These are phyloP conservation scores for Garrulus glandarius DNA, from an alignment of 2,797 vertebrate genomes.

Conservation along the genomic window DNA sequence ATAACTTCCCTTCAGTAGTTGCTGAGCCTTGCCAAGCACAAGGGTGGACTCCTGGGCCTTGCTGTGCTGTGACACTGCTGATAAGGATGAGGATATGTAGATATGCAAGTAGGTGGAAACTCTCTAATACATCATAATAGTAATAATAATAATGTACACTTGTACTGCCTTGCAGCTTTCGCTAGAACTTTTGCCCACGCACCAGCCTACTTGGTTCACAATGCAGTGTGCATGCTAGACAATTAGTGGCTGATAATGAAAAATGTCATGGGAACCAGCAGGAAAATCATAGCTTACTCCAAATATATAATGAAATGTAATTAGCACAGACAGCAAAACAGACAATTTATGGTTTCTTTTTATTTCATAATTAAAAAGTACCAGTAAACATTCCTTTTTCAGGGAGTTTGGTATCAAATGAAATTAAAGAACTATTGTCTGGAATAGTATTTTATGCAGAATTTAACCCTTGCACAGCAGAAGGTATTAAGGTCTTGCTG, in stretches of 20 bases:
- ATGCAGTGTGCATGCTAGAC: constrained; percentile 69
- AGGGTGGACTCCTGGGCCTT: neutral
- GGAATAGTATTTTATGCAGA: constrained; percentile 40
- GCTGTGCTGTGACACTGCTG: neutral
- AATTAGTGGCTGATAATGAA: constrained; percentile 79
- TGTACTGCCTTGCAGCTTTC: constrained; percentile 62
- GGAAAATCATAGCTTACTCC: constrained; percentile 78
- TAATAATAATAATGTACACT: constrained; percentile 67
- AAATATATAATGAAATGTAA: constrained; percentile 78
- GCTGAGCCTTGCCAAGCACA: neutral
- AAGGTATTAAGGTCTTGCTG: neutral
- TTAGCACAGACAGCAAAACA: constrained; percentile 80
- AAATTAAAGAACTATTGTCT: constrained; percentile 54
- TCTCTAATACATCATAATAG: constrained; percentile 72
- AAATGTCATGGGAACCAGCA: constrained; percentile 77
- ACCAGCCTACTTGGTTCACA: constrained; percentile 73
- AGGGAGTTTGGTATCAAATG: constrained; percentile 64
- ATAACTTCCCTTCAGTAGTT: neutral
- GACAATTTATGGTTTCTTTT: constrained; percentile 66
- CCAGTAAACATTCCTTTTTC: constrained; percentile 69
- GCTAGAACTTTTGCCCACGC: constrained; percentile 73
- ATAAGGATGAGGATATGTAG: constrained; percentile 13
- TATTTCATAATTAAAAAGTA: constrained; percentile 71
- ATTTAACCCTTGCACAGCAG: constrained; percentile 30
- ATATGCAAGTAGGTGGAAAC: constrained; percentile 72